Base-by-base conservation (phyloP, 2,113 vertebrate genomes). In the Cichladusa arquata region DNA sequence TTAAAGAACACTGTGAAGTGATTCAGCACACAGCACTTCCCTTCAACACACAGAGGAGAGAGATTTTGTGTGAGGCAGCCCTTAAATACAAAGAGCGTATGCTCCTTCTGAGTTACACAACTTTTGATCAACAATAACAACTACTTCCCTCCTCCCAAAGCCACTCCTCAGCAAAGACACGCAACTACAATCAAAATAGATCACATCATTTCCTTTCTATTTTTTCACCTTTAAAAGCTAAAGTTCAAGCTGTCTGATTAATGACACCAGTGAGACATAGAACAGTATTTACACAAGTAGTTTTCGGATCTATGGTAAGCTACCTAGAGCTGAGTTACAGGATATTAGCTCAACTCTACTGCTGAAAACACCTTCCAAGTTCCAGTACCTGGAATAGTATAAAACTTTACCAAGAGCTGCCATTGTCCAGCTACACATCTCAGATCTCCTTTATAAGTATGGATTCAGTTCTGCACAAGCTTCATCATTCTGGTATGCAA, bases 51-150 rank as follows among this genome's bases (percentile, higher is more conserved):
- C 19, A 74, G 64, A 79, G 67, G 50, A 80, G 72, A 71, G 53
- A 81, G 40, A 81, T 29, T 60, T 36, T 93, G 64, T 88, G 36
- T 4, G 26, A 90, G 47, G 79, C 48, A 86, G 42, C 38, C 40
- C 51, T 86, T 81, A 81, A 82, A 78, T 22, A 92, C 88, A 86
- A 86, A 88, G 66, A 7, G 15, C n/a, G 64, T 86, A 61, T 9
- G 29, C 66, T 92, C 45, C 48, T 86, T 62, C 56, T 5, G 22
- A 90, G 79, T 66, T 90, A 92, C 31, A 84, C 24, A 91, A 65
- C 51, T 93, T 90, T 15, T 22, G 76, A 88, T 92, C 74, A 94
- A 91, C 90, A 95, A 70, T 86, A 91, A 93, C 87, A 93, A 86
- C 64, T 77, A 81, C 76, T 90, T 94, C 93, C 79, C 85, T 93